Evolutionary conservation across 2,797 vertebrate genomes (phyloP), one percentile per base, ranked within the genome.

Genomic region (Premnoplex brunnescens): DNA sequence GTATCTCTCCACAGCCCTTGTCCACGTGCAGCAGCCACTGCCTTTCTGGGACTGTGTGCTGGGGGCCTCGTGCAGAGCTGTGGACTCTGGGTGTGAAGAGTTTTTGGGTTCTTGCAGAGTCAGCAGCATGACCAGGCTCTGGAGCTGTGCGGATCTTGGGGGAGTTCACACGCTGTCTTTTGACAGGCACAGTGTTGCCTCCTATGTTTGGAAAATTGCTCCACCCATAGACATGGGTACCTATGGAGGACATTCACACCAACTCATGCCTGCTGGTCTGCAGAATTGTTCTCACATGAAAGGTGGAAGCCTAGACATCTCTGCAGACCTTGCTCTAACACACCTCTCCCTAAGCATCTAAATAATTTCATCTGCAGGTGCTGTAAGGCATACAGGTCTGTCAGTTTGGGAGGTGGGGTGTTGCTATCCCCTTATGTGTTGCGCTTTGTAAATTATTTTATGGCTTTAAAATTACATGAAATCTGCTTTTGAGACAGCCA

Each of bases 121-220:
- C 43, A 32, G 34, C 72, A 52, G 39, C n/a, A n/a, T 0, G 0
- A 14, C 36, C 30, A 9, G 21, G 32, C 14, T 60, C 36, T 32
- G 56, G 55, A 75, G 58, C 19, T 88, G 14, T 30, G 36, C 7
- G 24, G 10, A 3, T 60, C 30, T 10, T 28, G 16, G 26, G 58
- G 64, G 16, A 30, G 22, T 75, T 84, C n/a, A 46, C 16, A 3
- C 0, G 2, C 16, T 30, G n/a, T 14, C 30, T 59, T 28, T 66
- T 1, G 2, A 12, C 0, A 1, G 41, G 30, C 13, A 27, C 19
- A 17, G 3, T 24, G 26, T 71, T 1, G 2, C 41, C 37, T 74
- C 26, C 28, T 69, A 2, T 62, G 27, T 51, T 36, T 75, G 46
- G 43, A 24, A 54, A 75, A 2, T 12, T 56, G 54, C n/a, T 67